A percentile compares a stretch with the other conserved stretches of the same genome.
Evolutionary conservation across 1,140 invertebrate species (phyloP).

Genomic region (Microplitis demolitor): DNA sequence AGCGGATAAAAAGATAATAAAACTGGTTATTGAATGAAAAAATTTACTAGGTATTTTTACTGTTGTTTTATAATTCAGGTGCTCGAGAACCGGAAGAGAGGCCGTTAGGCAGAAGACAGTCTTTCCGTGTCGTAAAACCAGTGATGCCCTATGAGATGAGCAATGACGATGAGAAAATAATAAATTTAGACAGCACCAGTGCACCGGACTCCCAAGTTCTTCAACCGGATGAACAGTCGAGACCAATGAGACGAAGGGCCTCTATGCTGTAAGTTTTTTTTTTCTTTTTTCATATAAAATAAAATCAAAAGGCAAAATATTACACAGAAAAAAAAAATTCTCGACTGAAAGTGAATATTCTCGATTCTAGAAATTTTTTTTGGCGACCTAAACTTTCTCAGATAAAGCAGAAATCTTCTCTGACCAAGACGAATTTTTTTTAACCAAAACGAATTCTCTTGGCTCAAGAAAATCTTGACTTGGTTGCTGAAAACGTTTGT

Average conservation of each 20-base stretch:
- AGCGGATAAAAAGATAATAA: too few species aligned
- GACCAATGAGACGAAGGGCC: constrained; percentile 42
- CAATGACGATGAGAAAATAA: constrained; percentile 62
- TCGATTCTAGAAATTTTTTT: too few species aligned
- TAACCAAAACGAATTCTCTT: too few species aligned
- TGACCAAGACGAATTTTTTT: too few species aligned
- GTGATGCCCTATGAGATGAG: constrained; percentile 53
- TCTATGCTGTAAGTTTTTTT: constrained; percentile 67
- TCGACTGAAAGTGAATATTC: too few species aligned
- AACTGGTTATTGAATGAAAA: neutral
- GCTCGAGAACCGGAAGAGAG: constrained; percentile 48
- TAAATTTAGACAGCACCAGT: constrained; percentile 59
- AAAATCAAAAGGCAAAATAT: too few species aligned
- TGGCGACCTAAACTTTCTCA: too few species aligned
- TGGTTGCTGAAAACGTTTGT: too few species aligned
- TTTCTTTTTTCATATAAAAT: too few species aligned
- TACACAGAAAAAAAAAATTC: too few species aligned
- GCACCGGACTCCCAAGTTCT: constrained; percentile 58
- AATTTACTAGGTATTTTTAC: neutral
- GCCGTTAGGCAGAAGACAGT: constrained; percentile 66
- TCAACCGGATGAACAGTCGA: constrained; percentile 68
- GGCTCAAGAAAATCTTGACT: too few species aligned
- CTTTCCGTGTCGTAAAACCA: constrained; percentile 65
- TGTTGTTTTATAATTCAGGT: constrained; percentile 27
- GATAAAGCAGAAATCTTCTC: too few species aligned